Conservation (phyloP, 2,113 vertebrate species). For the Halcyon malimbica region DNA sequence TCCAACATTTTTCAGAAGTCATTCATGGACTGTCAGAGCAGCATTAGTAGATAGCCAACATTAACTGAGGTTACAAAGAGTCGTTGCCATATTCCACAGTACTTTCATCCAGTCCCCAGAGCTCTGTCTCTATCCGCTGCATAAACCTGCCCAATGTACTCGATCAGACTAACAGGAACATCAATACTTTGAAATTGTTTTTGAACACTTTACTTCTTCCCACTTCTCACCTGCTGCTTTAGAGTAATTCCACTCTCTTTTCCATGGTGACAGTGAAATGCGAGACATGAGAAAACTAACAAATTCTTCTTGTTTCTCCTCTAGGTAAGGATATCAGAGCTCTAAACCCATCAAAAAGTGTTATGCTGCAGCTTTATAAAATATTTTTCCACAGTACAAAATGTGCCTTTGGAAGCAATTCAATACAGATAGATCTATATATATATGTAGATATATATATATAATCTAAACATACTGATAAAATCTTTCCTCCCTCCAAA, state of each 20-base stretch:
- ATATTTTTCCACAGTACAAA: background rate
- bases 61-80: background rate
- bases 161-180: background rate
- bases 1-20: background rate
- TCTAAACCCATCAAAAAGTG: background rate
- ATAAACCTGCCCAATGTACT: background rate
- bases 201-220: background rate
- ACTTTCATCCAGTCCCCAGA: background rate
- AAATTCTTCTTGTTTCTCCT: background rate
- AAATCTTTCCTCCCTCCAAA: background rate
- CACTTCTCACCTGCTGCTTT: background rate
- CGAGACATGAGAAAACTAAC: background rate
- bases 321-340: background rate
- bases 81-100: background rate
- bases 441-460: no score
- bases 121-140: background rate
- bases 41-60: background rate
- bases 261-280: background rate
- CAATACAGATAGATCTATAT: background rate
- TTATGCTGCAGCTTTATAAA: background rate
- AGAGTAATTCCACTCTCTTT: background rate
- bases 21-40: background rate
- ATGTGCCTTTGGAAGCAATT: background rate
- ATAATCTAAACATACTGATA: background rate
- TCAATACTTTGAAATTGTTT: constrained; percentile 8